Percentiles rank a stretch among this genome's conserved stretches.
phyloP scores from a whole-genome alignment of 2,113 vertebrate species.

The Pycnonotus jocosus region DNA sequence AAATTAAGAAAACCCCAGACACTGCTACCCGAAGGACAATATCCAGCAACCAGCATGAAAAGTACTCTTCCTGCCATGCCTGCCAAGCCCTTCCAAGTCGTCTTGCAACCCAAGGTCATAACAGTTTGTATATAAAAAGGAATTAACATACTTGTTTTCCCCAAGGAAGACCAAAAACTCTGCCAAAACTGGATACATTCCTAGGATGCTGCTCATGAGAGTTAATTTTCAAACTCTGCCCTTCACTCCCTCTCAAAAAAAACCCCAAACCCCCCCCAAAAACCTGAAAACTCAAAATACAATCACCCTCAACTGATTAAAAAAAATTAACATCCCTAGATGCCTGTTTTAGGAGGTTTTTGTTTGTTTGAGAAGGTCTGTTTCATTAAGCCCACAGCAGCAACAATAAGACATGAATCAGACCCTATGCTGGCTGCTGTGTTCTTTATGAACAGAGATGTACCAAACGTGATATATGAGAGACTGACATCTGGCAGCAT shows the following conservation, averaged over 20 bases:
- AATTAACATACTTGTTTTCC: background rate
- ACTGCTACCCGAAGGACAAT: background rate
- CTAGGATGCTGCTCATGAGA: background rate
- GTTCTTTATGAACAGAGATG: background rate
- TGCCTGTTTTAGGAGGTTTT: background rate
- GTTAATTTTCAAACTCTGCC: background rate
- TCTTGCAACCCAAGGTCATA: background rate
- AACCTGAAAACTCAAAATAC: background rate
- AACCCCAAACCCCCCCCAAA: fast-evolving
- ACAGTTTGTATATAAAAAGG: background rate
- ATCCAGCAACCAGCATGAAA: background rate
- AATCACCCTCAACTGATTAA: background rate
- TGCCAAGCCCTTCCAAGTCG: background rate
- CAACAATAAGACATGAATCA: background rate
- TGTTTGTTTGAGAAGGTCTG: background rate
- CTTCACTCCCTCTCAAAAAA: background rate
- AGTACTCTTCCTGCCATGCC: background rate
- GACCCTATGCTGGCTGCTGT: background rate
- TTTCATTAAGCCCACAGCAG: background rate
- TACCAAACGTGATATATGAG: background rate
- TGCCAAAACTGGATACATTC: background rate
- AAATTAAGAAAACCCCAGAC: background rate
- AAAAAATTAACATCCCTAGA: background rate
- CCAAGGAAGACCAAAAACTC: background rate
- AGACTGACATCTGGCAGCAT: background rate